These are phyloP conservation scores for Tyrannus savana DNA, from an alignment of 2,113 vertebrate genomes.

Conservation along the genomic window DNA sequence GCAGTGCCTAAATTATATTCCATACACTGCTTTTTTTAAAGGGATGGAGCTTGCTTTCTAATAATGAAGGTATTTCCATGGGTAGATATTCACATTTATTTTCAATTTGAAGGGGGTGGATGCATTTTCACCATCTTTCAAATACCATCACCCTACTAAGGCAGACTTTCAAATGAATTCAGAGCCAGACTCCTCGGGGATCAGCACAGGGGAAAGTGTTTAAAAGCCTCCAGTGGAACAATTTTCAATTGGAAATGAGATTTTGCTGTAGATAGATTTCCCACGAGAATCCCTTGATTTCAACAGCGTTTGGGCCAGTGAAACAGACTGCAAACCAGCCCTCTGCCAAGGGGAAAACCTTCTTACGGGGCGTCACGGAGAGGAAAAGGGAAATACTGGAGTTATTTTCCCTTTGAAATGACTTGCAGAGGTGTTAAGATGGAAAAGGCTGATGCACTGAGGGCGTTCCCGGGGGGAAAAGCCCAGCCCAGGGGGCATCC, in stretches of 20 bases:
- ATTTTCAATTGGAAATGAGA: slow-evolving; percentile 1
- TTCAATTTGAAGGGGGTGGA: not conserved
- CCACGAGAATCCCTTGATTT: not conserved
- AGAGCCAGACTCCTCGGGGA: not conserved
- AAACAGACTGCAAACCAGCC: not conserved
- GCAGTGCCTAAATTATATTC: not conserved
- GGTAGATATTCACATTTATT: not conserved
- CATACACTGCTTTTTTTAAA: not conserved
- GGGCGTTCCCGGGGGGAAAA: not conserved
- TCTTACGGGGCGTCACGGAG: rapidly evolving
- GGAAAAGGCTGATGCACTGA: not conserved
- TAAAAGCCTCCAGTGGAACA: not conserved
- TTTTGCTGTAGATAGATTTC: not conserved
- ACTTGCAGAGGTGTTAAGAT: not conserved
- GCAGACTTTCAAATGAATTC: not conserved
- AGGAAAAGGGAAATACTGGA: not conserved
- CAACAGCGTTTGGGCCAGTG: not conserved
- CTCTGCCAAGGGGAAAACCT: not conserved
- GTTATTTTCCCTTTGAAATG: not conserved
- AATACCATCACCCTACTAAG: not conserved
- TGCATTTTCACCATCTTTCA: not conserved
- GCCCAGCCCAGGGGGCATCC: not conserved
- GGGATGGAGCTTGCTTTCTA: not conserved
- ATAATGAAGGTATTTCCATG: not conserved
- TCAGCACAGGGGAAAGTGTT: not conserved